Evolutionary conservation across 1,140 invertebrate genomes (phyloP), one percentile per base, ranked within the genome.

Genomic region (Ruditapes philippinarum): DNA sequence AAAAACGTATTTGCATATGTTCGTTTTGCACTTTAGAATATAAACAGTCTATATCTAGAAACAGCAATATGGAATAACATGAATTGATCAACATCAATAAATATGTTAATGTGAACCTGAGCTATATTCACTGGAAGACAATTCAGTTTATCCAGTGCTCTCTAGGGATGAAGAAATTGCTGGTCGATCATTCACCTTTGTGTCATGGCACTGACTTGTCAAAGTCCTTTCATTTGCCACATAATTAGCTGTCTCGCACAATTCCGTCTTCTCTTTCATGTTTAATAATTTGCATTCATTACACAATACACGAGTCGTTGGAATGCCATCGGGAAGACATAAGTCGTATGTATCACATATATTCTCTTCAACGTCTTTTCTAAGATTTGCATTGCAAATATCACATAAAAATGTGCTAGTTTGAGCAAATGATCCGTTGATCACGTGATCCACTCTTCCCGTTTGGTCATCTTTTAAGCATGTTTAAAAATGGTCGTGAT

Each of bases 81-180:
- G n/a, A n/a, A n/a, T n/a, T n/a, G n/a, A n/a, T n/a, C n/a, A n/a
- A n/a, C n/a, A n/a, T n/a, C n/a, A n/a, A n/a, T n/a, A n/a, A n/a
- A n/a, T n/a, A n/a, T n/a, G n/a, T n/a, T n/a, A n/a, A n/a, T n/a
- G n/a, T n/a, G n/a, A n/a, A n/a, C n/a, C n/a, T n/a, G n/a, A n/a
- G n/a, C n/a, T n/a, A n/a, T n/a, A n/a, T n/a, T n/a, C n/a, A n/a
- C n/a, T n/a, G n/a, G n/a, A n/a, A n/a, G n/a, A n/a, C n/a, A n/a
- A n/a, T n/a, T n/a, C n/a, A n/a, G n/a, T n/a, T n/a, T n/a, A 79
- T n/a, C 76, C 76, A 33, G 49, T 79, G 31, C 42, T 51, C 33
- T 79, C 76, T 7, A 79, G 76, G 22, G 76, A 79, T 12, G 31
- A 79, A 19, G 28, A 31, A 28, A 28, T 79, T 79, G 49, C 9